phyloP scores from a whole-genome alignment of 2,888 invertebrate genomes.

The Metellina segmentata region DNA sequence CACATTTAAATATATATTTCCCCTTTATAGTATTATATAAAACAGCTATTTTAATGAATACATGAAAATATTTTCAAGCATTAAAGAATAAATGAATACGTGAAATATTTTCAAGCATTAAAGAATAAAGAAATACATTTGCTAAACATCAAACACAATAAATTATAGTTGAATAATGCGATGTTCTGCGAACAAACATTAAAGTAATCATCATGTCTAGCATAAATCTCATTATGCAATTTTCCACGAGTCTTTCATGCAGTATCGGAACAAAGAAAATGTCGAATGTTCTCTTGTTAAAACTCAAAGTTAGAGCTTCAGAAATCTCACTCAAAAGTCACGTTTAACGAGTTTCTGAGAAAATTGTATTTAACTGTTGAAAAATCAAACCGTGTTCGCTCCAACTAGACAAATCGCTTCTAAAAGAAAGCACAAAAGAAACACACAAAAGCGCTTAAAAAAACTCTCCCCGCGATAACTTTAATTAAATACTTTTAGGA shows the following conservation, averaged over 20 bases:
- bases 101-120: no score
- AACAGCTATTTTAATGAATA: no score
- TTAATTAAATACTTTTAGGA: slow-evolving; percentile 63
- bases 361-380: slow-evolving; percentile 38
- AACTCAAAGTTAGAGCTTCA: not conserved
- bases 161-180: no score
- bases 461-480: slow-evolving; percentile 54
- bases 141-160: no score
- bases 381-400: slow-evolving; percentile 51
- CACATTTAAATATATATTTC: no score
- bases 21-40: no score
- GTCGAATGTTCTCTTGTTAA: slow-evolving; percentile 11
- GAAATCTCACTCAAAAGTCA: slow-evolving; percentile 46
- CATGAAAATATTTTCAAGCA: no score
- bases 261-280: slow-evolving; percentile 6
- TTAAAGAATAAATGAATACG: no score
- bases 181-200: not conserved
- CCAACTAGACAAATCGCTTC: slow-evolving; percentile 38
- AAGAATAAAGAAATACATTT: no score
- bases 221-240: not conserved
- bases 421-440: slow-evolving; percentile 36
- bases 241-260: not conserved
- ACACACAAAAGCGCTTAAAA: slow-evolving; percentile 50
- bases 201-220: not conserved
- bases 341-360: slow-evolving; percentile 24